phyloP scores from a whole-genome alignment of 2,888 invertebrate genomes.

The Agrotis ipsilon region DNA sequence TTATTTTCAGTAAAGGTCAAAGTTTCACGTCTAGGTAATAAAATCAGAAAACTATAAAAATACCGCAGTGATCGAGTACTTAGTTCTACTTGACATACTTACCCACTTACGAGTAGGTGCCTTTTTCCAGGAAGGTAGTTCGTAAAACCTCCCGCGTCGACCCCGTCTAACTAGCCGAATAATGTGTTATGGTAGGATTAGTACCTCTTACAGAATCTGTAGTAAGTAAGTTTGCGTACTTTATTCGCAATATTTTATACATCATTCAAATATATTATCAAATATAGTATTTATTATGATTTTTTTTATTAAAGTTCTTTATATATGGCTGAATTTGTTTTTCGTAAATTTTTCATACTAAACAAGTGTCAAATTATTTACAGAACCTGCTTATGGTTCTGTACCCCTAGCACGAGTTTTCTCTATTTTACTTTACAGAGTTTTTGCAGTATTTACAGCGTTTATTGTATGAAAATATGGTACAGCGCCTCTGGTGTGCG shows the following conservation, averaged over 20 bases:
- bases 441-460: too few relatives aligned
- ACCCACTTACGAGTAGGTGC: too few relatives aligned
- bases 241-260: neutral
- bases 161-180: neutral
- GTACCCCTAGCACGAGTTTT: too few relatives aligned
- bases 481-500: too few relatives aligned
- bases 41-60: constrained; percentile 1
- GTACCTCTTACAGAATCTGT: neutral
- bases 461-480: too few relatives aligned
- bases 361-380: too few relatives aligned
- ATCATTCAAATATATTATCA: neutral
- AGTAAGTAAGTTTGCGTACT: neutral
- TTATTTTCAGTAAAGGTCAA: neutral
- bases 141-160: neutral
- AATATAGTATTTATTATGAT: too few relatives aligned
- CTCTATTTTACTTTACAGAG: too few relatives aligned
- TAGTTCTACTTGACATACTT: neutral
- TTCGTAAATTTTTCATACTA: neutral
- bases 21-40: neutral
- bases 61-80: neutral
- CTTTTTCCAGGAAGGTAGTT: neutral
- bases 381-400: too few relatives aligned
- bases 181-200: neutral
- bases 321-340: constrained; percentile 1
- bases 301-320: neutral